phyloP scores from a whole-genome alignment of 2,797 vertebrate species.

The Premnoplex brunnescens region DNA sequence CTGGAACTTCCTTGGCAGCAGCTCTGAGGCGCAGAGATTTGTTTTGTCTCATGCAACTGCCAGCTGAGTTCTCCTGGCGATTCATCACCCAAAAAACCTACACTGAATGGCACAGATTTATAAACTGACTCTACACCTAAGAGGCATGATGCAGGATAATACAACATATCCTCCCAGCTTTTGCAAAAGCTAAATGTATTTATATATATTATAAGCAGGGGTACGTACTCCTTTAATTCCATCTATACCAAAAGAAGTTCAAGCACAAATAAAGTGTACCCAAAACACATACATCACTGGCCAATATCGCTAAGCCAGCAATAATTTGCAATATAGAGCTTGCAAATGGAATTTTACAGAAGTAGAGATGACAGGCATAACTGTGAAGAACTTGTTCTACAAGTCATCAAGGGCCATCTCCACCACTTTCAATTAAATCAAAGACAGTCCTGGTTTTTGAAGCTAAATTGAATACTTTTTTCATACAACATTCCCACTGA shows the following conservation, averaged over 20 bases:
- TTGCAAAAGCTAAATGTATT: background rate
- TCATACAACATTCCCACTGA: background rate
- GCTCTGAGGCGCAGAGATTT: accelerated
- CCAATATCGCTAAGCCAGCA: background rate
- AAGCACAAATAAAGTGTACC: background rate
- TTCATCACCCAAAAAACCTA: background rate
- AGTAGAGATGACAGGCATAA: background rate
- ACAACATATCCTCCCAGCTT: background rate
- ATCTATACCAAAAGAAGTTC: background rate
- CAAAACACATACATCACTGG: background rate
- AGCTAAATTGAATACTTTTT: background rate
- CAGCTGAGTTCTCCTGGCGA: background rate
- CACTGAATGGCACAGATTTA: background rate
- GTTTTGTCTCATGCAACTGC: background rate
- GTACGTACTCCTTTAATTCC: background rate
- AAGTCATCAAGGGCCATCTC: background rate
- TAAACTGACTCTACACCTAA: background rate
- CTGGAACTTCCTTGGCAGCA: background rate
- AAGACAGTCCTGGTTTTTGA: background rate
- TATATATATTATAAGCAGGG: background rate
- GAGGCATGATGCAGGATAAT: accelerated
- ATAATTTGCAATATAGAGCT: background rate
- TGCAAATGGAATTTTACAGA: background rate
- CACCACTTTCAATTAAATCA: background rate
- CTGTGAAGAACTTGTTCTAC: background rate